Evolutionary conservation across 1,140 invertebrate genomes (phyloP).

Genomic region (Kradibia gibbosae): DNA sequence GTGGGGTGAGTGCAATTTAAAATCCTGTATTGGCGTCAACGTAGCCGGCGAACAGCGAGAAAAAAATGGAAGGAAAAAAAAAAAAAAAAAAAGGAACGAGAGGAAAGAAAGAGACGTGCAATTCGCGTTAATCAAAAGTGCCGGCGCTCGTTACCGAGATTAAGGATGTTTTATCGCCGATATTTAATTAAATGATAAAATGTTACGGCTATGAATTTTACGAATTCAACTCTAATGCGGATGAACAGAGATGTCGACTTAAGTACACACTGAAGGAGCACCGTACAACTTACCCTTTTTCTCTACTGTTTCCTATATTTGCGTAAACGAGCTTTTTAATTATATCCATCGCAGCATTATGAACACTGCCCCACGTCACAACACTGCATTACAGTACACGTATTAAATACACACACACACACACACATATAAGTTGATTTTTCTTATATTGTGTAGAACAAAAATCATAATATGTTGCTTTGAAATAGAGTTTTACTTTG

Average conservation of each 20-base stretch:
- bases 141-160: constrained; percentile 60
- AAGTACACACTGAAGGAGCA: constrained; percentile 21
- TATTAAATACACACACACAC: no score
- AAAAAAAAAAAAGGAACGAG: neutral
- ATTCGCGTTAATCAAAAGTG: constrained; percentile 60
- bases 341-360: constrained; percentile 52
- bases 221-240: constrained; percentile 55
- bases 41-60: constrained; percentile 46
- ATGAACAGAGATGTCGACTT: constrained; percentile 45
- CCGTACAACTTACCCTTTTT: constrained; percentile 20
- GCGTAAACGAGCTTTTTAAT: constrained; percentile 38
- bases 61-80: constrained; percentile 4
- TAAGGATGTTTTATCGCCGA: constrained; percentile 63
- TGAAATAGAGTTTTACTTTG: no score
- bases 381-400: neutral
- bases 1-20: constrained; percentile 54
- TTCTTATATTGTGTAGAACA: no score
- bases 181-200: constrained; percentile 66
- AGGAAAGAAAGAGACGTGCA: constrained; percentile 33
- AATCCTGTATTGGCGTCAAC: constrained; percentile 56
- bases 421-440: no score
- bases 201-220: constrained; percentile 56
- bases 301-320: neutral
- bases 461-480: no score
- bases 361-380: neutral